phyloP scores from a whole-genome alignment of 2,797 vertebrate species.

The Gymnopithys bicolor region DNA sequence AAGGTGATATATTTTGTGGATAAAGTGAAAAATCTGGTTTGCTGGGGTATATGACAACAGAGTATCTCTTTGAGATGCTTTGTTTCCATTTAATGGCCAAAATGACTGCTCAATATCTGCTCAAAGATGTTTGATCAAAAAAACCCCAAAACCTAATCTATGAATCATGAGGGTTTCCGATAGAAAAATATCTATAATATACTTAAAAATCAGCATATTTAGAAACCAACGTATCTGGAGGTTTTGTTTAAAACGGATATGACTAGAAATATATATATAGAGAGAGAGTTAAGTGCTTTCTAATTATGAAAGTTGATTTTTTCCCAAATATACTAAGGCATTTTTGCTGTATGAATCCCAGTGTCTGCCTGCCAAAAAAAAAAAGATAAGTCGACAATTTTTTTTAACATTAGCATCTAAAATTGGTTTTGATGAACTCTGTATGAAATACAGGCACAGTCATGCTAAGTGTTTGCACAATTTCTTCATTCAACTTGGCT shows the following conservation, averaged over 20 bases:
- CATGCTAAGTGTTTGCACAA: not conserved
- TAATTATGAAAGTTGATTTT: rapidly evolving
- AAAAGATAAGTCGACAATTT: not conserved
- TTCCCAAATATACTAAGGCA: not conserved
- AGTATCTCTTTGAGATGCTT: not conserved
- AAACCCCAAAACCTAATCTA: not conserved
- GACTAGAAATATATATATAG: not conserved
- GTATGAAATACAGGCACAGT: not conserved
- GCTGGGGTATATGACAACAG: not conserved
- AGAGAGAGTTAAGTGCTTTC: not conserved
- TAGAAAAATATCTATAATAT: not conserved
- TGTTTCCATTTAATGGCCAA: not conserved
- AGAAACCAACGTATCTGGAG: not conserved
- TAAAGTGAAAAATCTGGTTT: not conserved
- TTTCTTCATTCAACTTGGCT: not conserved
- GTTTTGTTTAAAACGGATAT: not conserved
- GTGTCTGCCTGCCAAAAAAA: not conserved
- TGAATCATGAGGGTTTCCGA: not conserved
- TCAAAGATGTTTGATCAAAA: not conserved
- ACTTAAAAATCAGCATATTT: not conserved
- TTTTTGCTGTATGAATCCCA: not conserved
- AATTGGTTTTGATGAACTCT: not conserved
- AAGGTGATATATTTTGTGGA: not conserved
- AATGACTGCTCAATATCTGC: not conserved
- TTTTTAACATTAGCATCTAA: not conserved